A percentile compares a stretch with the other conserved stretches of the same genome.
phyloP scores from a whole-genome alignment of 2,888 invertebrate genomes.

The Carabus problematicus region DNA sequence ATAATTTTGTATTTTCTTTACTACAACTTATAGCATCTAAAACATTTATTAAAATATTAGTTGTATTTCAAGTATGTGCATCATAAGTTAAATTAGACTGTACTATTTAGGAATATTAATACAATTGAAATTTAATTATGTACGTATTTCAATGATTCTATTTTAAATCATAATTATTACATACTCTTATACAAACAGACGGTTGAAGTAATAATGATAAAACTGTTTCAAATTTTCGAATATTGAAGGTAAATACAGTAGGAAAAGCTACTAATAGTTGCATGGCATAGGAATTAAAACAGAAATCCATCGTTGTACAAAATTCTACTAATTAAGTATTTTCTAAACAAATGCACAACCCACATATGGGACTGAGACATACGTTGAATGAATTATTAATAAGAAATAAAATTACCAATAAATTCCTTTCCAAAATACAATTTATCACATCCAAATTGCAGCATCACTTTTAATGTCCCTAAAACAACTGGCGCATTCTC shows the following conservation, averaged over 20 bases:
- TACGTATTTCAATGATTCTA: no score
- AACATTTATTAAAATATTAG: slow-evolving; percentile 35
- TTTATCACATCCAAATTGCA: slow-evolving; percentile 61
- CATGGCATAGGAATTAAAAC: background rate
- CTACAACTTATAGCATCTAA: slow-evolving; percentile 50
- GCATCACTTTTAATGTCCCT: slow-evolving; percentile 59
- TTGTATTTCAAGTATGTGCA: no score
- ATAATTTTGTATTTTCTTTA: slow-evolving; percentile 47
- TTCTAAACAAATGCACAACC: background rate
- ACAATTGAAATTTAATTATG: no score
- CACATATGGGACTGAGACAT: background rate
- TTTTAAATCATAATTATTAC: no score
- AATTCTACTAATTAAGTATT: no score
- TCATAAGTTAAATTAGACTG: no score
- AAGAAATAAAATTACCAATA: slow-evolving; percentile 54
- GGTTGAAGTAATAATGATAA: background rate
- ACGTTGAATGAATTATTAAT: slow-evolving; percentile 26
- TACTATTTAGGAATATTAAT: no score
- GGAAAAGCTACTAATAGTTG: no score
- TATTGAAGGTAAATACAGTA: no score
- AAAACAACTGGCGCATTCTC: slow-evolving; percentile 58
- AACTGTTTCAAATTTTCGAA: background rate
- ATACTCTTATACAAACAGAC: no score
- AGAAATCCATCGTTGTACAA: background rate
- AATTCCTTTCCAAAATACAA: slow-evolving; percentile 63